Evolutionary conservation across 2,797 vertebrate species (phyloP).

Genomic region (Halcyon leucocephala): DNA sequence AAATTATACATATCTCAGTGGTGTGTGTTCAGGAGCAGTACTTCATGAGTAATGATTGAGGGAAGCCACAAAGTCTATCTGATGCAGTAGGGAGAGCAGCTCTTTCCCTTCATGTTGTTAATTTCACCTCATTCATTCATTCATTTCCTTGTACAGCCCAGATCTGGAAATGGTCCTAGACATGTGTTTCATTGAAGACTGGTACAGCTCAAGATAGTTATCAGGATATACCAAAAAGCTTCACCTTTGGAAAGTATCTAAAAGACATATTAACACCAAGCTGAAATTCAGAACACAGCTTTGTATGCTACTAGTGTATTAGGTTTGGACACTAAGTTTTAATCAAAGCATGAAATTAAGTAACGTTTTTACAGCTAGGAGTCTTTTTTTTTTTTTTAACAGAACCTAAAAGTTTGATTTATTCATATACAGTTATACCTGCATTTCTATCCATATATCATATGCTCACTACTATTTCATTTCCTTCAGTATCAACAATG

Average conservation of each 20-base stretch:
- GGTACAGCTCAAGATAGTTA: neutral
- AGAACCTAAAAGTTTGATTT: neutral
- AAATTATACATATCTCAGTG: neutral
- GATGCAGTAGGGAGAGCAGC: neutral
- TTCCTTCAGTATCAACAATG: rapidly evolving
- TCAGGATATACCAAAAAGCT: neutral
- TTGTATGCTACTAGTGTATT: neutral
- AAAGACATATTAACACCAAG: neutral
- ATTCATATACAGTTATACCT: neutral
- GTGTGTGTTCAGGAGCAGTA: neutral
- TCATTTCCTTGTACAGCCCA: neutral
- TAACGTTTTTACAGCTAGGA: neutral
- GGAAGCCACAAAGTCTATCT: neutral
- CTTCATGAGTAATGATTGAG: neutral
- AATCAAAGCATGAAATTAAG: neutral
- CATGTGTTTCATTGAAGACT: neutral
- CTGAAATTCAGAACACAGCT: neutral
- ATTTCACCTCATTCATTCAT: neutral
- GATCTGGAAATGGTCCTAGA: neutral
- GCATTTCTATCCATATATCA: no score
- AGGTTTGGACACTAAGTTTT: neutral
- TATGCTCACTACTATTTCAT: neutral
- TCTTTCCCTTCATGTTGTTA: neutral
- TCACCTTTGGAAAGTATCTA: neutral
- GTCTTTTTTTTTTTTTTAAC: neutral